Evolutionary conservation across 92 coral and sea anemone species (phyloP), one percentile per base, ranked within the genome.

Genomic region (Ricordea florida): DNA sequence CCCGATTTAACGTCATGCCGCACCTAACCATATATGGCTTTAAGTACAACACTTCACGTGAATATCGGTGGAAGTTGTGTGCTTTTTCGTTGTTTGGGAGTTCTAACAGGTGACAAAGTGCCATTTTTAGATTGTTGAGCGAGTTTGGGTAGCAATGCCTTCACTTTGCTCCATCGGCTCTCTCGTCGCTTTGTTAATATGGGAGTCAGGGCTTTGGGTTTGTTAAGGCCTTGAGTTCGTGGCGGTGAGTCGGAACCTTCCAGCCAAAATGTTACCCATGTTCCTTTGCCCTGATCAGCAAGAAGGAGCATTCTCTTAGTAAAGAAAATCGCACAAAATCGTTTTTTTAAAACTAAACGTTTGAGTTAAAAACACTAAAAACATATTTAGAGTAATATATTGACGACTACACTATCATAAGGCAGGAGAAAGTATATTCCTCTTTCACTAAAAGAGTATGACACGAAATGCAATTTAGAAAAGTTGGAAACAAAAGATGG

Each of bases 251-350:
- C 69, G 14, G 90, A 73, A 16, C 97, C 97, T 65, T 78, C 74
- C 5, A 91, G 75, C 97, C 97, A 91, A 49, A 59, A 91, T 7
- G 97, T 91, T 44, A 83, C 56, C 97, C 97, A 91, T 0, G 93
- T 91, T 22, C 97, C 97, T 64, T 91, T 91, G 9, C 97, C 97
- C 97, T 90, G 78, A 28, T 20, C 41, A 11, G 57, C 13, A 10
- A 50, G 20, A 17, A 14, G 32, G 38, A 24, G 3, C 8, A 37
- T n/a, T n/a, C n/a, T n/a, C n/a, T n/a, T n/a, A n/a, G n/a, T n/a
- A n/a, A n/a, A n/a, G n/a, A n/a, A n/a, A n/a, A n/a, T n/a, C n/a
- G n/a, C n/a, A n/a, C n/a, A n/a, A 37, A n/a, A 37, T 37, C 44
- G 8, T 37, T n/a, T n/a, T 37, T n/a, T 8, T 8, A n/a, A 37